Evolutionary conservation across 2,797 vertebrate species (phyloP), one percentile per base, ranked within the genome.

Genomic region (Valencia hispanica): DNA sequence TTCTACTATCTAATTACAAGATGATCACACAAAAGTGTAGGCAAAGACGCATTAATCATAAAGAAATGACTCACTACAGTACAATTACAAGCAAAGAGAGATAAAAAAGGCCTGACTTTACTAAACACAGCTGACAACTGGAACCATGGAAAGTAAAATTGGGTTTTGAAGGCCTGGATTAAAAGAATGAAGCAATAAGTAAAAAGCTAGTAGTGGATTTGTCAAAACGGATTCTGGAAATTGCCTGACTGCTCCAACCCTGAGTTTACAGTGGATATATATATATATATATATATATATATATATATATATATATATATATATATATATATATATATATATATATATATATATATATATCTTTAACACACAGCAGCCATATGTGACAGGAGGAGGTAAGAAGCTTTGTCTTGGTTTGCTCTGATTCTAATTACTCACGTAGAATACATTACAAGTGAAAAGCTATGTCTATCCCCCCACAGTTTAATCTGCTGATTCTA

Each of bases 151-250:
- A 79, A 77, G 8, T 57, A 63, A 14, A 80, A 69, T 1, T 79
- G 50, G 66, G 39, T 69, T 65, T 55, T 50, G 25, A 71, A 12
- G 45, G 48, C 27, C 34, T 65, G 61, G 59, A 85, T 78, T 65
- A 80, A 27, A 78, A 68, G 9, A 66, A 65, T 20, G 36, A 25
- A 18, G 32, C 43, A 57, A 47, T 48, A 75, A 69, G 61, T 73
- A 66, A 73, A 68, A 47, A 57, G 59, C 48, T 57, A 11, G 36
- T 20, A 39, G 18, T 79, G 75, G 77, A 79, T 77, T 77, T 79
- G 79, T 77, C 75, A 73, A 61, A 85, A 75, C 34, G 70, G 43
- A 82, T 83, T 77, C 39, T 30, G 32, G 39, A 72, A 79, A 78
- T 71, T 65, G 59, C 59, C 41, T 1, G 70, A 53, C 73, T 59